A percentile compares a stretch with the other conserved stretches of the same genome.
Conservation (phyloP, 2,888 invertebrate species). For the Eristalis arbustorum region DNA sequence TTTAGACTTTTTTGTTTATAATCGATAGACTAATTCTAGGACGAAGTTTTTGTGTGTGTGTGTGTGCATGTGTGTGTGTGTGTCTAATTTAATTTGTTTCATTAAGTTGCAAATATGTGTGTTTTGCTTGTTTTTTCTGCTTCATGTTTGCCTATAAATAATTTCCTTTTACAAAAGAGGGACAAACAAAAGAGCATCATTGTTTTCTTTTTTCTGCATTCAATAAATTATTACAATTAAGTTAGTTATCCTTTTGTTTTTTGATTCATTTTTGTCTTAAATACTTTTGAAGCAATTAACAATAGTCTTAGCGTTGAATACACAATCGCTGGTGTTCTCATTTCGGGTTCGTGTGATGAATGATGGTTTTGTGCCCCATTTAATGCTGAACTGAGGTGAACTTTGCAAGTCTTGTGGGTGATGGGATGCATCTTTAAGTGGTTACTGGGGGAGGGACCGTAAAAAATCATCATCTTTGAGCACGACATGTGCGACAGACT, state of each 20-base stretch:
- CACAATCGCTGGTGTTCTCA: slow-evolving; percentile 13
- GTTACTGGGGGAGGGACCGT: neutral
- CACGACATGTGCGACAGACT: neutral
- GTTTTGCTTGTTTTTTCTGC: slow-evolving; percentile 9
- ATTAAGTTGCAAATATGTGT: slow-evolving; percentile 32
- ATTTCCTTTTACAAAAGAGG: slow-evolving; percentile 8
- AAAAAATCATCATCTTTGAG: neutral
- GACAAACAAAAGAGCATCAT: neutral
- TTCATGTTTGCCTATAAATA: slow-evolving; percentile 18
- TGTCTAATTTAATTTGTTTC: slow-evolving; percentile 5
- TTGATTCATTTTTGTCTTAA: slow-evolving; percentile 18
- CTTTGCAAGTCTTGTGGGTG: neutral
- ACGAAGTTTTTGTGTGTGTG: slow-evolving; percentile 15
- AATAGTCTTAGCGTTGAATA: slow-evolving; percentile 62
- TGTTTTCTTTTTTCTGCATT: slow-evolving; percentile 11
- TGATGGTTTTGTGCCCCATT: slow-evolving; percentile 27
- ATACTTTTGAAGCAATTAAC: slow-evolving; percentile 10
- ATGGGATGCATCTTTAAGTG: neutral
- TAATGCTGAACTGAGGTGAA: neutral
- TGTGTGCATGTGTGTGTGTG: neutral
- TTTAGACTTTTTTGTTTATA: slow-evolving; percentile 40
- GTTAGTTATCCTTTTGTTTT: slow-evolving; percentile 23
- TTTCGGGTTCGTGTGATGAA: slow-evolving; percentile 7
- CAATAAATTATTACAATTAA: slow-evolving; percentile 66
- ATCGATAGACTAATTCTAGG: slow-evolving; percentile 32